Conservation (phyloP, 2,113 vertebrate species). For the Bufo gargarizans region DNA sequence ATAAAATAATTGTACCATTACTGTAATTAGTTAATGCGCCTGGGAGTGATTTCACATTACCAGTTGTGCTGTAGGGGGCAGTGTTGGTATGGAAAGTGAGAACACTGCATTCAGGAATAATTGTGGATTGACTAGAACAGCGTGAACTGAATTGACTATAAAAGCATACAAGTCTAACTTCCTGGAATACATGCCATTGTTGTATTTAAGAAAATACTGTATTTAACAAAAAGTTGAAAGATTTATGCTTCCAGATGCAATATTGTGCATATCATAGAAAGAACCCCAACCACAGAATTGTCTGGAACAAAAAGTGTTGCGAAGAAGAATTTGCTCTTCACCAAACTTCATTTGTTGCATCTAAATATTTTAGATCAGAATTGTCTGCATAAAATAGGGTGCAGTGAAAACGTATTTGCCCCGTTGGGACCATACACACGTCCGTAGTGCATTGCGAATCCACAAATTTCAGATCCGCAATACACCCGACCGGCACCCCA, state of each 20-base stretch:
- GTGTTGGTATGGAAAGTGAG: not conserved
- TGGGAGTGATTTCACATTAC: not conserved
- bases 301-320: too few relatives aligned
- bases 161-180: not conserved
- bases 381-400: too few relatives aligned
- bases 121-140: not conserved
- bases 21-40: not conserved
- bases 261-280: not conserved
- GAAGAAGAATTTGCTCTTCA: too few relatives aligned
- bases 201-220: not conserved
- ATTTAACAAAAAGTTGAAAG: not conserved
- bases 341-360: too few relatives aligned
- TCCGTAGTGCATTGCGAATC: too few relatives aligned
- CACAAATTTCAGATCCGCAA: too few relatives aligned
- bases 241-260: not conserved
- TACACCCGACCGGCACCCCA: too few relatives aligned
- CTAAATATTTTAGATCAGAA: too few relatives aligned
- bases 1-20: not conserved
- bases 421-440: too few relatives aligned
- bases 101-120: not conserved
- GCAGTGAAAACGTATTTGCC: too few relatives aligned
- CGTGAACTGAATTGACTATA: not conserved
- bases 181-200: not conserved
- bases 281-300: not conserved
- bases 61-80: conserved; percentile 19